Conservation (phyloP, 2,888 invertebrate species). For the Resseliella maxima region DNA sequence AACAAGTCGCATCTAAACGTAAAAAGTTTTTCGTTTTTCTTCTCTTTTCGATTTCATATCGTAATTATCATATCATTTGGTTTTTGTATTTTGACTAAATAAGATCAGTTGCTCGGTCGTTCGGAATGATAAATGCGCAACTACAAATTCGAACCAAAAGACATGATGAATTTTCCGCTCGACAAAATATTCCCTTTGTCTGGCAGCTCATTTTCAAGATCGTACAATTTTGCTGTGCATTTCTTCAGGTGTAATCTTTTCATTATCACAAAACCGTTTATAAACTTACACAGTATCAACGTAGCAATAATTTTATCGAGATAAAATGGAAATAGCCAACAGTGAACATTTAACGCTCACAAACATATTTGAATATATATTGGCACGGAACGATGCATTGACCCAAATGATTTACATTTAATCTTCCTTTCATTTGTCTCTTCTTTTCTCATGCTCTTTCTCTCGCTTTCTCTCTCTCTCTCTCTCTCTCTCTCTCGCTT, state of each 20-base stretch:
- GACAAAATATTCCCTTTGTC: neutral
- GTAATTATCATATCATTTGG: slow-evolving; percentile 47
- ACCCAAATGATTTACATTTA: slow-evolving; percentile 2
- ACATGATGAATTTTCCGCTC: neutral
- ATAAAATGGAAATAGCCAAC: slow-evolving; percentile 10
- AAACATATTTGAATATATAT: neutral
- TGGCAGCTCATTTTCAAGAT: neutral
- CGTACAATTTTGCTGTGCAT: neutral
- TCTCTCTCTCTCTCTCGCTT: neutral
- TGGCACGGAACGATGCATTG: neutral
- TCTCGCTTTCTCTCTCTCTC: no score
- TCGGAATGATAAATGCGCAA: slow-evolving; percentile 46
- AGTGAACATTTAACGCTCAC: neutral
- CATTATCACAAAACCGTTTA: slow-evolving; percentile 10
- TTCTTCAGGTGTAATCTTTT: slow-evolving; percentile 54
- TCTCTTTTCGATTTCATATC: slow-evolving; percentile 12
- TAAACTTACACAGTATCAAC: slow-evolving; percentile 16
- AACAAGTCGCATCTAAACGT: neutral
- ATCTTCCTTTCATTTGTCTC: neutral
- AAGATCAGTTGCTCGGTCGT: neutral
- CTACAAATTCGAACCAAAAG: slow-evolving; percentile 37
- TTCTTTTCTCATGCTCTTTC: no score
- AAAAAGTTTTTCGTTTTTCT: slow-evolving; percentile 1
- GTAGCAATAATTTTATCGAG: slow-evolving; percentile 21
- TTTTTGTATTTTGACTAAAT: slow-evolving; percentile 13